These are phyloP conservation scores for Stictonetta naevosa DNA, from an alignment of 2,113 vertebrate genomes.

Conservation along the genomic window DNA sequence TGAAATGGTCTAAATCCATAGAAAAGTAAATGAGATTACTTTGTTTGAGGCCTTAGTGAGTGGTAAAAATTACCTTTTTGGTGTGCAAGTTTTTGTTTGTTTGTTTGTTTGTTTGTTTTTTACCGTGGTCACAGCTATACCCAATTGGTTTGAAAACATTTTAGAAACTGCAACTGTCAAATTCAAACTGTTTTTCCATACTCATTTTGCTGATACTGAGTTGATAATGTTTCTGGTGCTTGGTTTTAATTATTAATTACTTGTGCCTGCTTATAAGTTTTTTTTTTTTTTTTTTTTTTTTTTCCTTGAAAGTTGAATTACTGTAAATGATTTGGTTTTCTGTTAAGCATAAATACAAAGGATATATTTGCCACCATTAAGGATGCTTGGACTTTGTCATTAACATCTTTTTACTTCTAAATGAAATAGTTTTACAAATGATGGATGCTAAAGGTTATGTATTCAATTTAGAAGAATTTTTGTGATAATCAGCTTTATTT, in stretches of 20 bases:
- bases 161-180: not conserved
- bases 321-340: not conserved
- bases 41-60: not conserved
- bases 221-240: not conserved
- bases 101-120: not conserved
- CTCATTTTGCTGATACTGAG: not conserved
- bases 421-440: not conserved
- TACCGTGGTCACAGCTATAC: not conserved
- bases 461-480: not conserved
- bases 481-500: not conserved
- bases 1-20: not conserved
- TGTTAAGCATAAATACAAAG: not conserved
- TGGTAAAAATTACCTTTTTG: not conserved
- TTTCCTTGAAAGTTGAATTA: not conserved
- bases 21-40: not conserved
- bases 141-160: not conserved
- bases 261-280: not conserved
- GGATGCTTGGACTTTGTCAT: not conserved
- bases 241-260: not conserved
- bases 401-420: not conserved
- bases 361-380: not conserved
- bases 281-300: not conserved
- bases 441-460: not conserved
- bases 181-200: not conserved
- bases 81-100: not conserved